A percentile compares a stretch with the other conserved stretches of the same genome.
These are phyloP conservation scores for Paramuricea clavata DNA, from an alignment of 92 coral and sea anemone genomes.

Conservation along the genomic window DNA sequence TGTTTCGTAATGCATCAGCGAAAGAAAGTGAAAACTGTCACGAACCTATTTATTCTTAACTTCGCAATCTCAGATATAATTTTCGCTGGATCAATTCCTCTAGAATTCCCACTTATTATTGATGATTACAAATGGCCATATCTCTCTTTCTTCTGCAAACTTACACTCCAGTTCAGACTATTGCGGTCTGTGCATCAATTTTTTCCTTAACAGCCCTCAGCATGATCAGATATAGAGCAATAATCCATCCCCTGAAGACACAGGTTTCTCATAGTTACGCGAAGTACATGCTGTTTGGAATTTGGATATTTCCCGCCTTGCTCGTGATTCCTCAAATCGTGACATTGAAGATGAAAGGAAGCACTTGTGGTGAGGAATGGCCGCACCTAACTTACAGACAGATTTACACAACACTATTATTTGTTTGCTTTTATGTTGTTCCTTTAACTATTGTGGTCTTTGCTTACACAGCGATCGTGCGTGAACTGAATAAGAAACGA, in stretches of 20 bases:
- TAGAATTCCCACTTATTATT: conserved; percentile 91
- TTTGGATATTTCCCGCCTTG: conserved; percentile 78
- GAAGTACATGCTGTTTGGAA: conserved; percentile 71
- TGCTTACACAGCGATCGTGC: conserved; percentile 80
- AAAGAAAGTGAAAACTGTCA: conserved; percentile 87
- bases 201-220: conserved; percentile 95
- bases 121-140: conserved; percentile 93
- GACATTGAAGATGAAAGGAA: conserved; percentile 64
- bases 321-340: conserved; percentile 87
- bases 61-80: conserved; percentile 91
- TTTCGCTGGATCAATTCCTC: conserved; percentile 89
- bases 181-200: conserved; percentile 83
- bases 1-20: conserved; percentile 76
- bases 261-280: conserved; percentile 80
- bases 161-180: conserved; percentile 90
- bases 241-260: conserved; percentile 81
- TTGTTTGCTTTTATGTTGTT: conserved; percentile 75
- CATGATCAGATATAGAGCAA: conserved; percentile 91
- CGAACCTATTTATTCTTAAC: conserved; percentile 90
- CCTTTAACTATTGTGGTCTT: conserved; percentile 77
- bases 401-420: conserved; percentile 80
- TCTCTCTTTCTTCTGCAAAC: conserved; percentile 86
- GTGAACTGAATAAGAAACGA: conserved; percentile 74
- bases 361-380: conserved; percentile 81
- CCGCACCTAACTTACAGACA: conserved; percentile 56